Conservation (phyloP, 2,113 vertebrate genomes). For the Callaeas wilsoni region DNA sequence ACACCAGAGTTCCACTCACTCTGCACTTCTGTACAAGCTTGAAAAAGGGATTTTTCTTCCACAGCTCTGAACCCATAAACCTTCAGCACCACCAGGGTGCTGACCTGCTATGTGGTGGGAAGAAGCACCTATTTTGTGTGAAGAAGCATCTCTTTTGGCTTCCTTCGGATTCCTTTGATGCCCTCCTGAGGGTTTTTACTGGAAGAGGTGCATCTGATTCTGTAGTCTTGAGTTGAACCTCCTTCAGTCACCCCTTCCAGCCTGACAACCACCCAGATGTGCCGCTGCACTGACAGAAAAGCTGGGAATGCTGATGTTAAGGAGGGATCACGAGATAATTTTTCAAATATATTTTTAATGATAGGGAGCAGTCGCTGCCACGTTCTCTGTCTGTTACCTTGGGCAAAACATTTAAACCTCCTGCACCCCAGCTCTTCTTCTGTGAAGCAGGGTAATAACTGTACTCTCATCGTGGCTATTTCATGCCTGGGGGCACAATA, state of each 20-base stretch:
- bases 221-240: background rate
- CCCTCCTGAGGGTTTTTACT: background rate
- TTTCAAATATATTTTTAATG: background rate
- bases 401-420: constrained; percentile 12
- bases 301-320: background rate
- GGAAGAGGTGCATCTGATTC: background rate
- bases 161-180: background rate
- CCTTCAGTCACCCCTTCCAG: background rate
- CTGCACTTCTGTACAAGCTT: background rate
- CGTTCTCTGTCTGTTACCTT: background rate
- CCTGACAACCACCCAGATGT: background rate
- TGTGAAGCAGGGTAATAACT: background rate
- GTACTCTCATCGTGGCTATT: background rate
- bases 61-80: background rate
- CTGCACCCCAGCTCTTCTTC: background rate
- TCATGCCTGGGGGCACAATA: background rate
- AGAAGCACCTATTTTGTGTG: background rate
- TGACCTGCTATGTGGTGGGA: background rate
- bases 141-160: background rate
- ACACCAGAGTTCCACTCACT: background rate
- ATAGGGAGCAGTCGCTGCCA: background rate
- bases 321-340: background rate
- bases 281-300: background rate
- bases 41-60: background rate
- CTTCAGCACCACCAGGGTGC: background rate